Conservation (phyloP, 2,113 vertebrate genomes). For the Neolamprologus hecqui region DNA sequence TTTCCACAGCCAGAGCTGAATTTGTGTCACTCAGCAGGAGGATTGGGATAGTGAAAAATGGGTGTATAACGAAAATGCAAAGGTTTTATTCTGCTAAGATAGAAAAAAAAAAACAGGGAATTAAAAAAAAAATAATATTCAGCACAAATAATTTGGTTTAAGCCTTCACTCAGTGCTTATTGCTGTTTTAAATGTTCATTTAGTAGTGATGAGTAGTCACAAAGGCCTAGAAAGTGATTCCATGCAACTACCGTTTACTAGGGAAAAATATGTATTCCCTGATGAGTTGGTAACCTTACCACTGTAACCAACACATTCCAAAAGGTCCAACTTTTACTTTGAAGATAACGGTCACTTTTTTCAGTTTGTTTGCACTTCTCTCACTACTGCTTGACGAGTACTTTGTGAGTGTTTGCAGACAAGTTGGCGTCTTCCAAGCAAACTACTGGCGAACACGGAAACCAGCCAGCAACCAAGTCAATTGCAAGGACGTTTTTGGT, state of each 20-base stretch:
- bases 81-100: neutral
- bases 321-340: too few species aligned
- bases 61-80: neutral
- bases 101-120: neutral
- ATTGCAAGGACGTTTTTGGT: neutral
- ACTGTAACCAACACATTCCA: too few species aligned
- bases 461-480: neutral
- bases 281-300: neutral
- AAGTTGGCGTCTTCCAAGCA: neutral
- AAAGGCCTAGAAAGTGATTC: neutral
- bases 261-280: neutral
- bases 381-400: too few species aligned
- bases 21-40: neutral
- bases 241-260: neutral
- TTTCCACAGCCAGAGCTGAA: neutral
- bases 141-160: neutral
- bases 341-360: too few species aligned
- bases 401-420: neutral
- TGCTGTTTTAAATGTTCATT: neutral
- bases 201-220: fast-evolving
- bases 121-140: neutral
- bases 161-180: neutral
- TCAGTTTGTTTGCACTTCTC: too few species aligned
- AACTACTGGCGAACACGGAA: neutral
- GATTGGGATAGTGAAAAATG: neutral